Base-by-base conservation (phyloP, 2,888 invertebrate genomes). In the Caenorhabditis panamensis region DNA sequence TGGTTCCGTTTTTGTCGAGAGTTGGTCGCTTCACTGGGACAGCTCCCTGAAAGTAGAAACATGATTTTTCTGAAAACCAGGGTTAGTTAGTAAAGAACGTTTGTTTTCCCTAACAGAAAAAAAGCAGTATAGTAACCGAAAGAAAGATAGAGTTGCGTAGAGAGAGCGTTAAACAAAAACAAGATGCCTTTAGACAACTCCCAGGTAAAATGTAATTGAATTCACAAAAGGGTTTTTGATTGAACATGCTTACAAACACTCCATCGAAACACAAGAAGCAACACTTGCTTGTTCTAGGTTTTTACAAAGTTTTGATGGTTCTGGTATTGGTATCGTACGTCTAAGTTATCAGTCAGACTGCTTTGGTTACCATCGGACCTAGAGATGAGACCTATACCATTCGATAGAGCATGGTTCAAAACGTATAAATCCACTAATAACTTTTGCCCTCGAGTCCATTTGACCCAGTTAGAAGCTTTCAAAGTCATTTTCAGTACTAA, bases 1-100 rank as follows among this genome's bases (percentile, higher is more conserved):
- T 80, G 9, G 84, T 79, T 66, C 88, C 86, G 68, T 86, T 86
- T 72, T 86, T 88, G 77, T 88, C 87, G 18, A 88, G 66, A 9
- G 86, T 69, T 47, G 86, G 84, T 62, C 87, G 82, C 64, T 88
- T 87, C 61, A 79, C 82, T 24, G 86, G 85, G 20, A 88, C 85
- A 22, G 76, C 84, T 28, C 82, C 85, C 85, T 85, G 69, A 68
- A 85, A 82, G 41, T 22, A 53, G 11, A 72, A 41, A 6, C 9
- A 31, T 31, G 31, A 31, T n/a, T 41, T 6, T 8, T 31, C 26
- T 47, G 28, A 58, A 68, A n/a, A 22, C 6, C 4, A 11, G 16
- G 2, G 9, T 13, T 28, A n/a, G 54, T 54, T 28, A 28, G 54
- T 28, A 2, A 3, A 20, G 36, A 41, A 41, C 24, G 22, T 24